These are phyloP conservation scores for Thumatha senex DNA, from an alignment of 2,888 invertebrate species.

Conservation along the genomic window DNA sequence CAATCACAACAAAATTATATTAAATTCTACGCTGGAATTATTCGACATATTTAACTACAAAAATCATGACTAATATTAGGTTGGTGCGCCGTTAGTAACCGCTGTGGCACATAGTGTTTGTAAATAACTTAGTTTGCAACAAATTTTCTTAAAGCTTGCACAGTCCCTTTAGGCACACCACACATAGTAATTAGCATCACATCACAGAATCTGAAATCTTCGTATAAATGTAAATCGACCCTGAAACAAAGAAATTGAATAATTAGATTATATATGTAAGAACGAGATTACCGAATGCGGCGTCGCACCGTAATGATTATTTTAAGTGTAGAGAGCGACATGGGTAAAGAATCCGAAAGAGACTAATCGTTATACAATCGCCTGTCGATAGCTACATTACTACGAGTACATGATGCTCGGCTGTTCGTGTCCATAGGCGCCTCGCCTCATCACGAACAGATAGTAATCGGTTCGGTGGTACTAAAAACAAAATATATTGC, in stretches of 20 bases:
- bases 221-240: constrained; percentile 2
- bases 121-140: background rate
- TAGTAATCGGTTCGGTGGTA: too few species aligned
- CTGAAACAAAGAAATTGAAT: constrained; percentile 20
- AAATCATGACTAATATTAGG: background rate
- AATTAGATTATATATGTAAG: background rate
- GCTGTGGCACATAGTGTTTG: background rate
- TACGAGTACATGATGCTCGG: too few species aligned
- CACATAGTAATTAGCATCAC: constrained; percentile 10
- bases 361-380: too few species aligned
- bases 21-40: constrained; percentile 1
- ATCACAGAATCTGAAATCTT: constrained; percentile 26
- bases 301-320: background rate
- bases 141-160: background rate
- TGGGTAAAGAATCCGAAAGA: background rate
- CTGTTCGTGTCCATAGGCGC: too few species aligned
- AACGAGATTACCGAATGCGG: too few species aligned
- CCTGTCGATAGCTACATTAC: too few species aligned
- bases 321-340: background rate
- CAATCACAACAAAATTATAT: background rate
- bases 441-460: too few species aligned
- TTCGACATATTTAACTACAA: constrained; percentile 1
- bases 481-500: too few species aligned
- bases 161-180: background rate
- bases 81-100: background rate